These are phyloP conservation scores for Byasa hedistus DNA, from an alignment of 2,888 invertebrate genomes.

Conservation along the genomic window DNA sequence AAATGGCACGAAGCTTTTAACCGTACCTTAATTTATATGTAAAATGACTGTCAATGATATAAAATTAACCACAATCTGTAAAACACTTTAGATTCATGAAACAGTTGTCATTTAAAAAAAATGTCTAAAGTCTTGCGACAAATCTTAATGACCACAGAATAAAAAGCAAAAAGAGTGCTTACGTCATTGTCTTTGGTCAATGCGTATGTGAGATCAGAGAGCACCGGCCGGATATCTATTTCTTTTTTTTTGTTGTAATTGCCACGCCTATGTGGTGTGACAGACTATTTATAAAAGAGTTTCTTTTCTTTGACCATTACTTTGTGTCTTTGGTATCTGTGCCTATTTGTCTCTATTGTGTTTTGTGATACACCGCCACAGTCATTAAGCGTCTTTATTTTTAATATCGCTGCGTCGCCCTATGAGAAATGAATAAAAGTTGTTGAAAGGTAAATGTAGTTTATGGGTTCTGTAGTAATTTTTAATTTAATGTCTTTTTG, in stretches of 20 bases:
- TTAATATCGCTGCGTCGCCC: constrained; percentile 22
- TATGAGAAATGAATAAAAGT: constrained; percentile 18
- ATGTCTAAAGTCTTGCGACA: constrained; percentile 4
- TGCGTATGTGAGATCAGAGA: constrained; percentile 19
- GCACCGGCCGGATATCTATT: constrained; percentile 8
- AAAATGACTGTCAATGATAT: constrained; percentile 2
- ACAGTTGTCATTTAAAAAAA: constrained; percentile 22
- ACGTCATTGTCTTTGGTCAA: constrained; percentile 30
- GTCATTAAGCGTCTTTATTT: constrained; percentile 31
- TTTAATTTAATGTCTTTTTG: background rate
- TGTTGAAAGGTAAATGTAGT: background rate
- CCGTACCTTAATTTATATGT: constrained; percentile 3
- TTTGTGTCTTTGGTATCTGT: constrained; percentile 30
- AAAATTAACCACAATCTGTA: constrained; percentile 16
- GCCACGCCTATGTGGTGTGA: constrained; percentile 24
- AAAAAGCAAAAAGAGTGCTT: constrained; percentile 23
- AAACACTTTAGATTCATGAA: constrained; percentile 19
- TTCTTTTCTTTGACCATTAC: constrained; percentile 30
- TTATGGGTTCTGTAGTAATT: constrained; percentile 20
- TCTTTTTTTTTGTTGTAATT: constrained; percentile 22
- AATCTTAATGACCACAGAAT: constrained; percentile 22
- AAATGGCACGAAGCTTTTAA: constrained; percentile 10
- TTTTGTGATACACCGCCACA: constrained; percentile 30
- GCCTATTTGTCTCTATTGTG: constrained; percentile 31
- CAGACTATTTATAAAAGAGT: constrained; percentile 31